Base-by-base conservation (phyloP, 35 echinoderm and acorn worm species). In the Patiria miniata region DNA sequence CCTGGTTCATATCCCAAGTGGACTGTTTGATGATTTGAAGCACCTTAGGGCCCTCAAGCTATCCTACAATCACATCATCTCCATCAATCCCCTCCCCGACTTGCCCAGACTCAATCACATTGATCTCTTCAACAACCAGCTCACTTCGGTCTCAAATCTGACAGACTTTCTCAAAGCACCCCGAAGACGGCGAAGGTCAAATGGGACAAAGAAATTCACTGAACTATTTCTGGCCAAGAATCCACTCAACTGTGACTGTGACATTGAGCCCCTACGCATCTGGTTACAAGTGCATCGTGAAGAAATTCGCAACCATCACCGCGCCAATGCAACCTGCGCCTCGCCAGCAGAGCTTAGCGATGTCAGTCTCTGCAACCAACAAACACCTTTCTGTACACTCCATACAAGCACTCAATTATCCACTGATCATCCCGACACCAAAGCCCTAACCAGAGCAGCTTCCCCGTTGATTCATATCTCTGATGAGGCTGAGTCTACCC, bases 31-130 rank as follows among this genome's bases (percentile, higher is more conserved):
- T 26, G 65, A 30, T 34, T 34, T 73, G 65, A 73, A 36, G 34
- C 26, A 73, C 34, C 65, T 73, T 8, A 22, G 28, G n/a, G 37
- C 53, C 56, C 82, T 60, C 82, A 60, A 84, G 15, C 52, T 84
- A 36, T 84, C 56, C 17, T 36, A 52, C 9, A 84, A 60, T 15
- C 59, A 52, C 18, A 60, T 38, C 54, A 60, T 34, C 8, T 60
- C 59, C 34, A 32, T 40, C 18, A 30, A 3, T 33, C 65, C 34
- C 29, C 65, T 34, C 3, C 7, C 18, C 21, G 19, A 22, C 26
- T 16, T 73, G 26, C 65, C 29, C 26, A 36, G 34, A 9, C 65
- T 73, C 30, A 73, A 30, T 32, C 65, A 73, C 29, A 14, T 73
- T 12, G 65, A 73, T 23, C 34, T 73, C 7, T 73, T 28, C 34